phyloP scores from a whole-genome alignment of 2,113 vertebrate species.

The Anguilla japonica region DNA sequence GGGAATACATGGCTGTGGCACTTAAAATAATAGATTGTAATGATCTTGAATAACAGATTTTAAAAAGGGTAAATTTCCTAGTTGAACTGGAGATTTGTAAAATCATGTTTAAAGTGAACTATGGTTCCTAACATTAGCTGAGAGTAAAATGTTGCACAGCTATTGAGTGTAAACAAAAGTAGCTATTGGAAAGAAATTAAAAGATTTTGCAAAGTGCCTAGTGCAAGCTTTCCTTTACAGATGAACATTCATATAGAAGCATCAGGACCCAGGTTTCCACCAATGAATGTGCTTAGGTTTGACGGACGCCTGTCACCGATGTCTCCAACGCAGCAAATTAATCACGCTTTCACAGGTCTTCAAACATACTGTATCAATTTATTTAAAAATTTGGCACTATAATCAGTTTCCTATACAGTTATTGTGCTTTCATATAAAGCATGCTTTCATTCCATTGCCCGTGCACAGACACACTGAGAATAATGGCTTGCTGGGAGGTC shows the following conservation, averaged over 20 bases:
- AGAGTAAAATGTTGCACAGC: neutral
- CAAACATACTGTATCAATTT: slow-evolving; percentile 41
- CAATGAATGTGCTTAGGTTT: neutral
- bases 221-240: neutral
- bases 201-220: too few species aligned
- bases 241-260: neutral
- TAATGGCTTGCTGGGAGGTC: neutral
- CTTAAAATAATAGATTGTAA: neutral
- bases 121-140: neutral
- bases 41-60: neutral
- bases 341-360: slow-evolving; percentile 36
- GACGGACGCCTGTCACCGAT: neutral
- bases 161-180: too few species aligned
- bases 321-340: slow-evolving; percentile 6
- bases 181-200: too few species aligned
- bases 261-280: neutral
- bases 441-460: slow-evolving; percentile 47
- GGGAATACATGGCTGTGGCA: neutral
- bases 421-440: slow-evolving; percentile 53
- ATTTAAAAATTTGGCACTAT: slow-evolving; percentile 56
- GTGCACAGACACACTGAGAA: slow-evolving; percentile 27
- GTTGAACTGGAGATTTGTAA: neutral
- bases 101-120: neutral
- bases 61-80: neutral
- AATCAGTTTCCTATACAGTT: slow-evolving; percentile 46